phyloP scores from a whole-genome alignment of 2,888 invertebrate genomes.

The Invenusta paracnida region DNA sequence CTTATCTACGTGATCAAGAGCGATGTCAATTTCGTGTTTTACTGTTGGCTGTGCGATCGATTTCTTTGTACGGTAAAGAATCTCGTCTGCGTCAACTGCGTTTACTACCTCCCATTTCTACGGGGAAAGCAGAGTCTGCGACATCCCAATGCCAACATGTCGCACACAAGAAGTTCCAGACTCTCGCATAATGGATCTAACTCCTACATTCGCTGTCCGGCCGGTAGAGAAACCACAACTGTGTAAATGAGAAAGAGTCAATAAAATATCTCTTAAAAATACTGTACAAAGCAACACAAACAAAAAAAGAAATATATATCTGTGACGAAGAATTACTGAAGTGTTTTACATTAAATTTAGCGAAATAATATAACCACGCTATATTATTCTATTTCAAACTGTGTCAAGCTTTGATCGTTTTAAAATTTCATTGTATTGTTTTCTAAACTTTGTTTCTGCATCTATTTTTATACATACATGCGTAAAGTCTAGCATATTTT shows the following conservation, averaged over 20 bases:
- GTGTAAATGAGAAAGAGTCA: background rate
- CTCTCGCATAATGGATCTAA: background rate
- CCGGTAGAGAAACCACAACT: background rate
- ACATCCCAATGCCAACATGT: background rate
- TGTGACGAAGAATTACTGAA: too few relatives aligned
- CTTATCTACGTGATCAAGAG: conserved; percentile 3
- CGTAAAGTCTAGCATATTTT: too few relatives aligned
- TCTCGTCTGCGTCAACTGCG: background rate
- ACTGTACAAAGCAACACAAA: too few relatives aligned
- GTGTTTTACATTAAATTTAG: too few relatives aligned
- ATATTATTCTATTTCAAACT: too few relatives aligned
- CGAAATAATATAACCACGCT: too few relatives aligned
- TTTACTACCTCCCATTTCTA: background rate
- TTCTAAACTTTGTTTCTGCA: too few relatives aligned
- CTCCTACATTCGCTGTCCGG: conserved; percentile 17
- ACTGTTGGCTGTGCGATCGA: conserved; percentile 9
- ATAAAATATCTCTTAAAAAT: too few relatives aligned
- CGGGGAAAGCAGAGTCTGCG: background rate
- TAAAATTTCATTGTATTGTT: too few relatives aligned
- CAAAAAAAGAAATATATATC: too few relatives aligned
- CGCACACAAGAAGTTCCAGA: background rate
- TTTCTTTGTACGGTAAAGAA: background rate
- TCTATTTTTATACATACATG: too few relatives aligned
- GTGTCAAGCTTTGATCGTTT: too few relatives aligned
- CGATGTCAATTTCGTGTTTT: background rate